These are phyloP conservation scores for Ormyrus rosae DNA, from an alignment of 2,888 invertebrate species.

Conservation along the genomic window DNA sequence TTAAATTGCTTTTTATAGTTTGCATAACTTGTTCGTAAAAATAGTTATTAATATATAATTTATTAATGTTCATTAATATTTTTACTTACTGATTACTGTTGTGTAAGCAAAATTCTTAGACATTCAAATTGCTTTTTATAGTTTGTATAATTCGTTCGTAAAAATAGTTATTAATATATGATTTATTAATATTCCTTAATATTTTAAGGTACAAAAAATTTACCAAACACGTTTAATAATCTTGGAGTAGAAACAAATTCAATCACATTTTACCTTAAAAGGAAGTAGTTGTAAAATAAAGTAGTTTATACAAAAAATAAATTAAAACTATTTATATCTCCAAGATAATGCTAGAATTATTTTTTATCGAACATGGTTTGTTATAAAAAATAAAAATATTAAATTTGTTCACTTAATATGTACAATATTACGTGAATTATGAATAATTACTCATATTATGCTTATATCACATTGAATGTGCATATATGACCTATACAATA, in stretches of 20 bases:
- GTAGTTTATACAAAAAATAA: conserved; percentile 1
- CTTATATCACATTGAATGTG: conserved; percentile 40
- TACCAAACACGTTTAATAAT: not conserved
- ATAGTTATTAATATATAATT: not conserved
- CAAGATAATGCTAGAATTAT: conserved; percentile 14
- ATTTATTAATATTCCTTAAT: too few species aligned
- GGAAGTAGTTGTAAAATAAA: not conserved
- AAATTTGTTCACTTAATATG: conserved; percentile 16
- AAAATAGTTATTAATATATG: too few species aligned
- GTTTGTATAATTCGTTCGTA: not conserved
- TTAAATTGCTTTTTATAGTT: too few species aligned
- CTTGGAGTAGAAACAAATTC: conserved; percentile 2
- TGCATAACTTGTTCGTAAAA: not conserved
- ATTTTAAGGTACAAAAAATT: too few species aligned
- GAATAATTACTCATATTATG: not conserved
- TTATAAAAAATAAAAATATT: conserved; percentile 40
- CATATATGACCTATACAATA: conserved; percentile 36
- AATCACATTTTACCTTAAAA: not conserved
- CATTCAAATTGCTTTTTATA: not conserved
- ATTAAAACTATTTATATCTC: conserved; percentile 7
- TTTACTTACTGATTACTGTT: not conserved
- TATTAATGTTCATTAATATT: not conserved
- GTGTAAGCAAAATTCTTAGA: not conserved
- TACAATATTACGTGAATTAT: conserved; percentile 21
- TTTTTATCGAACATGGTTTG: conserved; percentile 35